Evolutionary conservation across 2,113 vertebrate species (phyloP).

Genomic region (Zosterops hypoxanthus): DNA sequence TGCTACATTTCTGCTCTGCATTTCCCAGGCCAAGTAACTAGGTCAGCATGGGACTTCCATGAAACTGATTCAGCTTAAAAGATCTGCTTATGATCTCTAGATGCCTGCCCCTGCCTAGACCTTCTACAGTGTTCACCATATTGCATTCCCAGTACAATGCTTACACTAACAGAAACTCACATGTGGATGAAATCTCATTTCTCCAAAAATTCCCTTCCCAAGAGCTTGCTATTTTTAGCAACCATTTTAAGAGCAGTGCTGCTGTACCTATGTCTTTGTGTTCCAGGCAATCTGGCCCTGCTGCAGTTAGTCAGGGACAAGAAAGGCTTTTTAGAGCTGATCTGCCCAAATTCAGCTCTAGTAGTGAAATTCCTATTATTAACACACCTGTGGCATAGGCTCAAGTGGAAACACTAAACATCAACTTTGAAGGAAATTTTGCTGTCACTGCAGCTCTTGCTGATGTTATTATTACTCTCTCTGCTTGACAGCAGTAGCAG

Average conservation of each 20-base stretch:
- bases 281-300: accelerated
- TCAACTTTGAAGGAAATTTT: not conserved
- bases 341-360: not conserved
- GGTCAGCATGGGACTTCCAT: not conserved
- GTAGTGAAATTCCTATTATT: not conserved
- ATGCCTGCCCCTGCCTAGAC: not conserved
- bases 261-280: not conserved
- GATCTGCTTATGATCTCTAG: not conserved
- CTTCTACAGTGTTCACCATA: accelerated
- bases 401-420: not conserved
- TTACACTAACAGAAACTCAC: not conserved
- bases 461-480: not conserved
- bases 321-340: not conserved
- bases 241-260: not conserved
- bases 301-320: not conserved
- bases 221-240: not conserved
- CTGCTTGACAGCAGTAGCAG: not conserved
- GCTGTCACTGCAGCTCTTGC: not conserved
- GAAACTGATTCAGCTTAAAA: not conserved
- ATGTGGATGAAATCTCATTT: not conserved
- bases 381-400: not conserved
- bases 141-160: not conserved
- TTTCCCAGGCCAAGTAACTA: not conserved
- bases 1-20: not conserved
- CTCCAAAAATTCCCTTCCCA: not conserved